These are phyloP conservation scores for Drosophila suzukii DNA, from an alignment of 1,140 invertebrate genomes.

Conservation along the genomic window DNA sequence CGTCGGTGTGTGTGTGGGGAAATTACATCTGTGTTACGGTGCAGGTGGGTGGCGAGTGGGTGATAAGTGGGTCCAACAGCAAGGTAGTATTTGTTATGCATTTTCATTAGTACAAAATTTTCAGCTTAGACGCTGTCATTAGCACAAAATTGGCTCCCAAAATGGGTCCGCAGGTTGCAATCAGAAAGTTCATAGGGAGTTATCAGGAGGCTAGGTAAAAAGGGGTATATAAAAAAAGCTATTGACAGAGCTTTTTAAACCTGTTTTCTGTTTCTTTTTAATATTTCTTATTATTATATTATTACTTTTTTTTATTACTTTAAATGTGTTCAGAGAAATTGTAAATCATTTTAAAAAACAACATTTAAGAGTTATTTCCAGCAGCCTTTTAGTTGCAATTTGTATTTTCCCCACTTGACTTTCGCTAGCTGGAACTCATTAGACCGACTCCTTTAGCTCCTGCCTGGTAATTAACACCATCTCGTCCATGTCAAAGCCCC, in stretches of 20 bases:
- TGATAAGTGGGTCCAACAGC: slow-evolving; percentile 41
- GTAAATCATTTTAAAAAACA: not conserved
- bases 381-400: slow-evolving; percentile 21
- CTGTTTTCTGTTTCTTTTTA: too few relatives aligned
- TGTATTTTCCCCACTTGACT: slow-evolving; percentile 14
- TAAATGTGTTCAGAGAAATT: too few relatives aligned
- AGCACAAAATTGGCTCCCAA: slow-evolving; percentile 25
- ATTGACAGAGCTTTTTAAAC: too few relatives aligned
- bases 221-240: too few relatives aligned
- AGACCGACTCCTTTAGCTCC: slow-evolving; percentile 19
- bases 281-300: too few relatives aligned
- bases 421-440: slow-evolving; percentile 20
- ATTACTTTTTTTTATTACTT: too few relatives aligned
- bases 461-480: slow-evolving; percentile 31
- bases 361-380: not conserved
- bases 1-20: slow-evolving; percentile 34
- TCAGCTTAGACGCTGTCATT: slow-evolving; percentile 61
- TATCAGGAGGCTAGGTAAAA: too few relatives aligned
- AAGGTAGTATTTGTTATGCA: slow-evolving; percentile 71
- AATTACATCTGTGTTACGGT: slow-evolving; percentile 45
- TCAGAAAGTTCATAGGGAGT: not conserved
- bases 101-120: slow-evolving; percentile 69
- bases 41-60: slow-evolving; percentile 31
- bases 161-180: slow-evolving; percentile 12
- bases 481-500: not conserved